Conservation (phyloP, 2,888 invertebrate genomes). For the Iphiclides podalirius region DNA sequence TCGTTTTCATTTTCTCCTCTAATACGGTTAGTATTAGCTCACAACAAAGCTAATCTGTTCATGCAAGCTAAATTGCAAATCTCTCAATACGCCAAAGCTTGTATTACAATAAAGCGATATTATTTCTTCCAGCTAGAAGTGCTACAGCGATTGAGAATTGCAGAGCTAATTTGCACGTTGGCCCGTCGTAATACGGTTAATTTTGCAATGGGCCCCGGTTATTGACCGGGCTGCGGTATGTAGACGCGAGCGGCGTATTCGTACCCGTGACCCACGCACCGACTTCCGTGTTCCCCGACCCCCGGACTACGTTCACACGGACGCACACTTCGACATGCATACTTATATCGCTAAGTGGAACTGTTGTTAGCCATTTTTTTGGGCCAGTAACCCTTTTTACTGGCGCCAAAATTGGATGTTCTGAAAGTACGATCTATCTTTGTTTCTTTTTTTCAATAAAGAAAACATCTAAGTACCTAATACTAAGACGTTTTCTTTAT, state of each 20-base stretch:
- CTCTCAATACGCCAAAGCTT: slow-evolving; percentile 10
- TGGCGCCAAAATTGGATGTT: too few relatives aligned
- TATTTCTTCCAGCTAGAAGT: neutral
- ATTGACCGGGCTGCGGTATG: neutral
- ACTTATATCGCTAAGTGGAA: neutral
- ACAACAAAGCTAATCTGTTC: neutral
- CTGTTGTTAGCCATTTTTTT: too few relatives aligned
- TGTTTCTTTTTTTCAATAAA: too few relatives aligned
- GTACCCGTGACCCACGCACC: slow-evolving; percentile 30
- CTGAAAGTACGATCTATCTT: too few relatives aligned
- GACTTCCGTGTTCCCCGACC: slow-evolving; percentile 46
- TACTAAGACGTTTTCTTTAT: too few relatives aligned
- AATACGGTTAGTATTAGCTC: neutral
- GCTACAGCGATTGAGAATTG: neutral
- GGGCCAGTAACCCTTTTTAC: too few relatives aligned
- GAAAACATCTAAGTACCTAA: too few relatives aligned
- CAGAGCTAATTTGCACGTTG: slow-evolving; percentile 12
- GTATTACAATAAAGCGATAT: slow-evolving; percentile 8
- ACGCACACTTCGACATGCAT: neutral
- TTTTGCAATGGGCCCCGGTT: slow-evolving; percentile 7
- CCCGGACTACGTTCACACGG: slow-evolving; percentile 38
- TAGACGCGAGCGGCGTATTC: slow-evolving; percentile 24
- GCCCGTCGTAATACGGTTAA: slow-evolving; percentile 8
- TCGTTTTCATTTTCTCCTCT: too few relatives aligned
- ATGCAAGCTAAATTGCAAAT: neutral